phyloP scores from a whole-genome alignment of 2,113 vertebrate species.

The Procavia capensis region DNA sequence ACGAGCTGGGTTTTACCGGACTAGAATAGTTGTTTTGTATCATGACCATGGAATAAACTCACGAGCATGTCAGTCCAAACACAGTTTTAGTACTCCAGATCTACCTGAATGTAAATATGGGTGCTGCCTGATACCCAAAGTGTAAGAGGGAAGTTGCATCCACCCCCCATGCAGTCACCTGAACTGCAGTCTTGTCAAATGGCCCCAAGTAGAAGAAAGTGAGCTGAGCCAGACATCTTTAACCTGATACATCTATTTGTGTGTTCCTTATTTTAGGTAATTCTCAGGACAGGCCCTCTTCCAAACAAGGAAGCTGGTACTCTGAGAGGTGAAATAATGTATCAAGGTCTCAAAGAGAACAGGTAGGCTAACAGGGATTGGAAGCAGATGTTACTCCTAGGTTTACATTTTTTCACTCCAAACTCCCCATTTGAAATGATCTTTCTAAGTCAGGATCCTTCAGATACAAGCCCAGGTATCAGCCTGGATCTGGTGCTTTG shows the following conservation, averaged over 20 bases:
- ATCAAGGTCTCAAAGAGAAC: not conserved
- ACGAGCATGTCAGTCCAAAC: not conserved
- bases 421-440: not conserved
- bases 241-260: not conserved
- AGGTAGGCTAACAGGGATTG: not conserved
- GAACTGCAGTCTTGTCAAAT: not conserved
- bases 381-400: not conserved
- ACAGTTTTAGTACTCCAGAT: not conserved
- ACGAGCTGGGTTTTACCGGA: not conserved
- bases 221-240: not conserved
- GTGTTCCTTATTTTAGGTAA: fast-evolving
- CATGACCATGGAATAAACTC: not conserved
- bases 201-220: not conserved
- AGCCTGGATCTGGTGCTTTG: not conserved
- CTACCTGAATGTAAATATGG: not conserved
- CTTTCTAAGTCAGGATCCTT: not conserved
- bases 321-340: not conserved
- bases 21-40: not conserved
- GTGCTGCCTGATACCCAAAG: too few relatives aligned
- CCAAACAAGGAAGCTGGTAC: not conserved
- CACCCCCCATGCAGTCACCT: not conserved
- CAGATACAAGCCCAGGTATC: not conserved
- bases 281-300: not conserved
- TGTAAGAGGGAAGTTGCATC: not conserved
- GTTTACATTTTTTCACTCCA: not conserved